Percentiles rank a stretch among this genome's conserved stretches.
Conservation (phyloP, 2,888 invertebrate genomes). For the Papilio protenor region DNA sequence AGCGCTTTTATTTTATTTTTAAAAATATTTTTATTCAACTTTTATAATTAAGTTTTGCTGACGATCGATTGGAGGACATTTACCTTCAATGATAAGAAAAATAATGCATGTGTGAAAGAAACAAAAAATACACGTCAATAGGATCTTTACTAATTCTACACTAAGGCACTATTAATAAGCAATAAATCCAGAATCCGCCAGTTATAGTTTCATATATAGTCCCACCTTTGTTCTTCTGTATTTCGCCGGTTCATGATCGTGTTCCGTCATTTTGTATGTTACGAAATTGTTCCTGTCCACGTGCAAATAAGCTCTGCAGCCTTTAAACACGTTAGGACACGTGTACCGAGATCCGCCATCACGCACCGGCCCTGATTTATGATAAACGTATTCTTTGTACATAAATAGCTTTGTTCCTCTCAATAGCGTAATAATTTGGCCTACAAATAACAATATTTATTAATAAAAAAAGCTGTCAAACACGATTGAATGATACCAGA, state of each 20-base stretch:
- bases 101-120: not conserved
- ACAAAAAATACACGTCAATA: not conserved
- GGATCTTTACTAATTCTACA: not conserved
- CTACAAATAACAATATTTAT: constrained; percentile 17
- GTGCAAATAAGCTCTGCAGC: constrained; percentile 53
- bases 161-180: not conserved
- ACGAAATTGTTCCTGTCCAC: constrained; percentile 50
- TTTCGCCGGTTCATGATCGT: constrained; percentile 50
- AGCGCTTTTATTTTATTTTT: not conserved
- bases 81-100: no score
- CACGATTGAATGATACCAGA: no score
- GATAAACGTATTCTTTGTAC: constrained; percentile 52
- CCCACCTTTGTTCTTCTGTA: constrained; percentile 32
- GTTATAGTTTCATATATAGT: not conserved
- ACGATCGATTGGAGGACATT: no score
- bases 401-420: constrained; percentile 51
- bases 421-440: constrained; percentile 44
- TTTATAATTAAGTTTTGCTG: no score
- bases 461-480: not conserved
- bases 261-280: constrained; percentile 42
- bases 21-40: not conserved
- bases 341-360: constrained; percentile 51
- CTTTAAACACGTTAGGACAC: constrained; percentile 52
- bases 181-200: not conserved
- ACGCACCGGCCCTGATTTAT: constrained; percentile 44